A percentile compares a stretch with the other conserved stretches of the same genome.
phyloP scores from a whole-genome alignment of 2,888 invertebrate species.

The Acheta domesticus region DNA sequence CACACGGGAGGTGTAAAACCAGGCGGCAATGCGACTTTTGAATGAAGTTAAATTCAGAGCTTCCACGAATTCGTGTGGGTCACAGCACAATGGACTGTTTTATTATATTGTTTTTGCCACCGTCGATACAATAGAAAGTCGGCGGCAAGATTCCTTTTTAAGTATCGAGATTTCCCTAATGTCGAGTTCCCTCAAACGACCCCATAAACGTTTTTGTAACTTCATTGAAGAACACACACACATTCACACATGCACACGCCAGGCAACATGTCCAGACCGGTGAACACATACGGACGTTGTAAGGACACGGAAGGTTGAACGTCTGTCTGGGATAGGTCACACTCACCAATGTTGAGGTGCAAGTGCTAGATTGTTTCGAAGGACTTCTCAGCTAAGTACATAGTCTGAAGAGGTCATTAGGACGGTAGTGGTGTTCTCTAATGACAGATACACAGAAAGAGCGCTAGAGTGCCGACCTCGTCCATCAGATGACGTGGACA shows the following conservation, averaged over 20 bases:
- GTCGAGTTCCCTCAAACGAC: not conserved
- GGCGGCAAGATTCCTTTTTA: not conserved
- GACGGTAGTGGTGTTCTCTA: not conserved
- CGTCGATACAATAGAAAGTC: not conserved
- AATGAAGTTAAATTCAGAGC: not conserved
- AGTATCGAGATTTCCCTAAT: slow-evolving; percentile 11
- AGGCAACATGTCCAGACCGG: no score
- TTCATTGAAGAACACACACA: not conserved
- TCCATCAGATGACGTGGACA: not conserved
- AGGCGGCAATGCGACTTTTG: not conserved
- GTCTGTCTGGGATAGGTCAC: no score
- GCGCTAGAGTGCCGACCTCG: not conserved
- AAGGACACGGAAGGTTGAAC: no score
- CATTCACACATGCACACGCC: no score
- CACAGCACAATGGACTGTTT: not conserved
- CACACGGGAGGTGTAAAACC: not conserved
- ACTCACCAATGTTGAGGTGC: no score
- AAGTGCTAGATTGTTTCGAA: not conserved
- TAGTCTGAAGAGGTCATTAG: not conserved
- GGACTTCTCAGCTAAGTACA: not conserved
- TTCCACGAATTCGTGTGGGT: slow-evolving; percentile 9
- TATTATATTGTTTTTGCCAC: not conserved
- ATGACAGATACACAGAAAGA: not conserved
- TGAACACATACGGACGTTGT: no score
- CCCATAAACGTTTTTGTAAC: not conserved